phyloP scores from a whole-genome alignment of 2,888 invertebrate genomes.

The Axea sp. region DNA sequence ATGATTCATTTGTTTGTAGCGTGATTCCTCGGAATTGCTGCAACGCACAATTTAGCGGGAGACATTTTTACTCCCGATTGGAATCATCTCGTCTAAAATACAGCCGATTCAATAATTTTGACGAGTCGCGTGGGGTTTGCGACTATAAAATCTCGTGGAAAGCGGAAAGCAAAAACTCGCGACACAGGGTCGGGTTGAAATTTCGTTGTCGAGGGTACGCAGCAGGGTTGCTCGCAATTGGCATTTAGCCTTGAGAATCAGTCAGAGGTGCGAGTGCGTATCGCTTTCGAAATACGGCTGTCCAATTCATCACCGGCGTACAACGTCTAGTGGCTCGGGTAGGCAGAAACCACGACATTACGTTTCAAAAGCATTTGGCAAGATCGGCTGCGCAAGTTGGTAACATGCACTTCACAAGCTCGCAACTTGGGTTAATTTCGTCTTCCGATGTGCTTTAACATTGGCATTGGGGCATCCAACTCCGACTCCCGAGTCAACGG shows the following conservation, averaged over 20 bases:
- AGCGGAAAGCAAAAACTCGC: no score
- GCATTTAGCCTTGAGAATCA: slow-evolving; percentile 27
- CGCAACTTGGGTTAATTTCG: slow-evolving; percentile 67
- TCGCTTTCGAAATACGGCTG: slow-evolving; percentile 45
- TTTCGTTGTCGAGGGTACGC: no score
- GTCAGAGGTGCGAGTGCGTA: slow-evolving; percentile 18
- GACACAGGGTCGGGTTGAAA: no score
- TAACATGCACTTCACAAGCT: slow-evolving; percentile 55
- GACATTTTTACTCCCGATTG: no score
- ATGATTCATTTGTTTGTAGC: slow-evolving; percentile 32
- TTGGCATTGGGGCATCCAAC: slow-evolving; percentile 68
- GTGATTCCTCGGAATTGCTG: neutral
- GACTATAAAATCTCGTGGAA: no score
- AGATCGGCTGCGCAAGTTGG: slow-evolving; percentile 47
- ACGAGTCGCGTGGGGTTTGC: no score
- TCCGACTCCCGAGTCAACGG: slow-evolving; percentile 53
- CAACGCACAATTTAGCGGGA: neutral
- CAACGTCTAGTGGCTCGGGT: slow-evolving; percentile 37
- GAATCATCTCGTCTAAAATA: no score
- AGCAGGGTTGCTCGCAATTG: slow-evolving; percentile 4
- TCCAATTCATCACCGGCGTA: slow-evolving; percentile 51
- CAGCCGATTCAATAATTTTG: no score
- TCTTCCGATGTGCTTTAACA: slow-evolving; percentile 67
- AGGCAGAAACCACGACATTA: slow-evolving; percentile 56
- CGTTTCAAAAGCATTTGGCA: slow-evolving; percentile 62